phyloP scores from a whole-genome alignment of 2,797 vertebrate species.

The Merluccius polli region DNA sequence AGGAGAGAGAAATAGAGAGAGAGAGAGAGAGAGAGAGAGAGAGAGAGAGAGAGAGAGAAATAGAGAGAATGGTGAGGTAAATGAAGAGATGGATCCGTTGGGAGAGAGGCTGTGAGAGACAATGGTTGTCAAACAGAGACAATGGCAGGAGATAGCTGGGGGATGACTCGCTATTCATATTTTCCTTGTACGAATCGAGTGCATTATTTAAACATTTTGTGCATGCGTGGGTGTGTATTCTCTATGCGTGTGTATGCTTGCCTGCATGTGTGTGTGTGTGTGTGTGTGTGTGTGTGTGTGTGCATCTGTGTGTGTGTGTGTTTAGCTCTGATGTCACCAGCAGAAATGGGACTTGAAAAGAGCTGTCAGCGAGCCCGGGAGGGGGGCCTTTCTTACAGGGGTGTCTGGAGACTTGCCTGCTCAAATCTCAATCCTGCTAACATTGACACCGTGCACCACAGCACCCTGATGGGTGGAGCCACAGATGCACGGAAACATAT shows the following conservation, averaged over 20 bases:
- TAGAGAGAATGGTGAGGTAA: constrained; percentile 6
- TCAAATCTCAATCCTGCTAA: constrained; percentile 33
- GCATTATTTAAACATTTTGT: constrained; percentile 19
- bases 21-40: not conserved
- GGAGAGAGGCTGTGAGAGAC: constrained; percentile 2
- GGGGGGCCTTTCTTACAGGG: constrained; percentile 18
- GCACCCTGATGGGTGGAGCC: constrained; percentile 40
- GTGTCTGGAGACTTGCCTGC: constrained; percentile 29
- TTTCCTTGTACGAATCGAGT: constrained; percentile 15
- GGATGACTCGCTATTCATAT: constrained; percentile 22
- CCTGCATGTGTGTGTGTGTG: not conserved
- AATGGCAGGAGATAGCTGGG: constrained; percentile 9
- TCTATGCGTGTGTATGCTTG: not conserved
- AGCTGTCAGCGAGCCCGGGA: constrained; percentile 31
- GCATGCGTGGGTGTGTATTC: not conserved
- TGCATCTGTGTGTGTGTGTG: constrained; percentile 14
- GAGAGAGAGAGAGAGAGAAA: not conserved
- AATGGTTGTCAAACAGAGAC: constrained; percentile 19
- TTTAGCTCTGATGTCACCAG: constrained; percentile 26
- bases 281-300: constrained; percentile 3
- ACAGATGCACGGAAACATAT: constrained; percentile 44
- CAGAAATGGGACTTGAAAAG: constrained; percentile 36
- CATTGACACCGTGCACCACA: constrained; percentile 23
- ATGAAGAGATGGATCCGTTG: constrained; percentile 4
- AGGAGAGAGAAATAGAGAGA: not conserved